phyloP scores from a whole-genome alignment of 2,888 invertebrate genomes.

The Apodemia zela region DNA sequence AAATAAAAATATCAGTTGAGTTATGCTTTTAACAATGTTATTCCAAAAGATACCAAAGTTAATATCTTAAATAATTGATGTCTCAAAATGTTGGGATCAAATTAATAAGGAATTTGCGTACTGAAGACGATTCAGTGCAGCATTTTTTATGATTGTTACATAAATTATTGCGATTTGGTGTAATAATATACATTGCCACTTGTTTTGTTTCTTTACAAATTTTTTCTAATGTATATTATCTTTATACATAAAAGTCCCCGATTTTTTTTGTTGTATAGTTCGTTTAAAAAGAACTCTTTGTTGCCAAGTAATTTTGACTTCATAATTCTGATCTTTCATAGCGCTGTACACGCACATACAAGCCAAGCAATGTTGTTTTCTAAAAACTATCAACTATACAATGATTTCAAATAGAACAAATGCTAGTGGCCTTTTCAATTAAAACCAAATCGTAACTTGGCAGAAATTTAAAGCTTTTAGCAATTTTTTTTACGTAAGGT shows the following conservation, averaged over 20 bases:
- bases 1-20: too few species aligned
- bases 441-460: background rate
- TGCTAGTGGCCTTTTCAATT: background rate
- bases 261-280: background rate
- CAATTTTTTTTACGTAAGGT: background rate
- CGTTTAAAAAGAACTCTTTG: background rate
- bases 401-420: background rate
- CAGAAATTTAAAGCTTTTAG: slow-evolving; percentile 10
- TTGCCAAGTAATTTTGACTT: too few species aligned
- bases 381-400: background rate
- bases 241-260: background rate
- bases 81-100: too few species aligned
- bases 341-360: background rate
- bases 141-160: too few species aligned
- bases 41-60: too few species aligned
- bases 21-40: too few species aligned
- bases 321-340: too few species aligned
- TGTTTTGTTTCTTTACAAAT: background rate
- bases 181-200: too few species aligned
- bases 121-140: too few species aligned
- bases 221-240: background rate
- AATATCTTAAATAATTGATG: too few species aligned
- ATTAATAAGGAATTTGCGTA: too few species aligned
- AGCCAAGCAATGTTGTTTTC: background rate
- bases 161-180: too few species aligned